Evolutionary conservation across 2,888 invertebrate genomes (phyloP), one percentile per base, ranked within the genome.

Genomic region (Synanthedon formicaeformis): DNA sequence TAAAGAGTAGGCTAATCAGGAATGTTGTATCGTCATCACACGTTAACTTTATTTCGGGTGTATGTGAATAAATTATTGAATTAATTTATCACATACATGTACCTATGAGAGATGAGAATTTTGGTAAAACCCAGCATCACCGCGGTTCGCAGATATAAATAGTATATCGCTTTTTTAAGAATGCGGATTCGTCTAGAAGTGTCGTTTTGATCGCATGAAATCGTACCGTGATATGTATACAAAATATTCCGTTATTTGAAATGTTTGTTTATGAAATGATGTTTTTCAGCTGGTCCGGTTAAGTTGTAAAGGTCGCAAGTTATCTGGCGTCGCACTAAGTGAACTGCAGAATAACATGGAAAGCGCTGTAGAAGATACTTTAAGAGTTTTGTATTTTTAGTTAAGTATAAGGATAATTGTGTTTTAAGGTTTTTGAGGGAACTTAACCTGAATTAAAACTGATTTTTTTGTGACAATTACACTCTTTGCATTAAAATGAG

Each of bases 121-220:
- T 55, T 23, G 60, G 58, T 57, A 60, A 63, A 62, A 62, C 63
- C 63, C 59, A 59, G 52, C 45, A 45, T 13, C 45, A 13, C 2
- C 45, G 13, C 6, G n/a, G 13, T 53, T 60, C 57, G 52, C 11
- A 34, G 27, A 13, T 13, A 12, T 13, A 45, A 12, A 12, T 49
- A 11, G 12, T 16, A 18, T 53, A 54, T 34, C 50, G 18, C 52
- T 51, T 48, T 60, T 49, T 50, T 16, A 51, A 55, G 68, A 69
- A 69, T 69, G 69, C 69, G 69, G 68, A 65, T 66, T 60, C 54
- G 45, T 51, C 16, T 45, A 68, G 68, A 66, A 65, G 60, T 53
- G 45, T 51, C 1, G n/a, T n/a, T 13, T 45, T 45, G 12, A 14
- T 34, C 6, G 34, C 10, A 10, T 10, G 34, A 2, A 34, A 34